Evolutionary conservation across 2,113 vertebrate genomes (phyloP).

Genomic region (Neotoma lepida): DNA sequence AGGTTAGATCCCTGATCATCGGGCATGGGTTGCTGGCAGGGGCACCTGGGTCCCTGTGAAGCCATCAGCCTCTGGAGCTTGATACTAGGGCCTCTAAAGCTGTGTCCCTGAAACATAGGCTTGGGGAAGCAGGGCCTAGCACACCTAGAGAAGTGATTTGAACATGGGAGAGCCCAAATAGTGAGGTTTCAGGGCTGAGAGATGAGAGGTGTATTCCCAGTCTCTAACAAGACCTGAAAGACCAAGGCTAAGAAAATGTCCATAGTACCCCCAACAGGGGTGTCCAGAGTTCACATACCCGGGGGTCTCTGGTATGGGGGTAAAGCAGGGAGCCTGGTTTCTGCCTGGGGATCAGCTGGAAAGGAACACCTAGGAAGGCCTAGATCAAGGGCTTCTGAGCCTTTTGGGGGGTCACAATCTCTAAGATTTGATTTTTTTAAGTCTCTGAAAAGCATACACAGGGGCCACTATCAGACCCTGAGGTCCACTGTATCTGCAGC

Average conservation of each 20-base stretch:
- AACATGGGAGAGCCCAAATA: neutral
- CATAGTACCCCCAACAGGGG: neutral
- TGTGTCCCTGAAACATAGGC: neutral
- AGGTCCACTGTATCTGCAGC: accelerated
- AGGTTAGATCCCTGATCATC: neutral
- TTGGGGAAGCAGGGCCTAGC: neutral
- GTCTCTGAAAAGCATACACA: neutral
- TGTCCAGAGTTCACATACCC: accelerated
- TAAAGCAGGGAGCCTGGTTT: neutral
- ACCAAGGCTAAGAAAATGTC: neutral
- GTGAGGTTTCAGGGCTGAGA: neutral
- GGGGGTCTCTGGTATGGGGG: neutral
- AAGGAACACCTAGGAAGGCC: neutral
- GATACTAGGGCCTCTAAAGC: neutral
- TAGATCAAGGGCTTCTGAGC: neutral
- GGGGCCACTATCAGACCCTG: neutral
- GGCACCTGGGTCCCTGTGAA: neutral
- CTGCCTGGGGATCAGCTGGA: neutral
- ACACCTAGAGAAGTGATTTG: neutral
- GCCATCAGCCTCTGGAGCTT: neutral
- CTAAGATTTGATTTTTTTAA: neutral
- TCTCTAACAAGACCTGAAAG: neutral
- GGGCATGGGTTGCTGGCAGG: neutral
- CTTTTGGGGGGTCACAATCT: neutral
- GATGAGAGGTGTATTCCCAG: neutral